A percentile compares a stretch with the other conserved stretches of the same genome.
Conservation (phyloP, 2,113 vertebrate species). For the Platysteira castanea region DNA sequence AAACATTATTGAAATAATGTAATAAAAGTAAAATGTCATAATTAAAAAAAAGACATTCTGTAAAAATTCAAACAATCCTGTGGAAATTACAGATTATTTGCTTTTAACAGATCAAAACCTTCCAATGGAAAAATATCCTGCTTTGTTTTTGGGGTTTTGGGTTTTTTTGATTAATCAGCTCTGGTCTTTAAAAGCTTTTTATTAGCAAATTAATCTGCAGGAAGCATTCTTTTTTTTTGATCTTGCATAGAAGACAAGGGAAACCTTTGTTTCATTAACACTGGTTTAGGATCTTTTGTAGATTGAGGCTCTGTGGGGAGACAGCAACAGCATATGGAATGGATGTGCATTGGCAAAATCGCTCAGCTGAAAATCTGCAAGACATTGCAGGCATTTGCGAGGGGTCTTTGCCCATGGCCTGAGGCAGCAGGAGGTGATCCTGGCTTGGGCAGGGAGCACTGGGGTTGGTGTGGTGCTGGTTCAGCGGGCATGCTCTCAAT, state of each 20-base stretch:
- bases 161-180: not conserved
- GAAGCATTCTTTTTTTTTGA: fast-evolving
- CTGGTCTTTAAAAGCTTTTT: not conserved
- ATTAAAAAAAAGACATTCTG: not conserved
- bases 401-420: not conserved
- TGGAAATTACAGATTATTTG: not conserved
- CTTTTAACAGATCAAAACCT: not conserved
- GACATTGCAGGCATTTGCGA: not conserved
- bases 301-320: not conserved
- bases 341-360: not conserved
- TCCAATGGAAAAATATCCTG: not conserved
- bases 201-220: not conserved
- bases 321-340: not conserved
- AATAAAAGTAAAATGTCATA: not conserved
- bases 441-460: not conserved
- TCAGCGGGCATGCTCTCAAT: fast-evolving
- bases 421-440: not conserved
- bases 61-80: not conserved
- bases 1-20: not conserved
- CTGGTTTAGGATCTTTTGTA: not conserved
- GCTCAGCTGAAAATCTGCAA: not conserved
- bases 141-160: too few relatives aligned
- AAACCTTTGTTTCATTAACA: not conserved
- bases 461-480: not conserved
- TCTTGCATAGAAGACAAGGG: not conserved